Base-by-base conservation (phyloP, 1,140 invertebrate genomes). In the Brachionus rotundiformis region DNA sequence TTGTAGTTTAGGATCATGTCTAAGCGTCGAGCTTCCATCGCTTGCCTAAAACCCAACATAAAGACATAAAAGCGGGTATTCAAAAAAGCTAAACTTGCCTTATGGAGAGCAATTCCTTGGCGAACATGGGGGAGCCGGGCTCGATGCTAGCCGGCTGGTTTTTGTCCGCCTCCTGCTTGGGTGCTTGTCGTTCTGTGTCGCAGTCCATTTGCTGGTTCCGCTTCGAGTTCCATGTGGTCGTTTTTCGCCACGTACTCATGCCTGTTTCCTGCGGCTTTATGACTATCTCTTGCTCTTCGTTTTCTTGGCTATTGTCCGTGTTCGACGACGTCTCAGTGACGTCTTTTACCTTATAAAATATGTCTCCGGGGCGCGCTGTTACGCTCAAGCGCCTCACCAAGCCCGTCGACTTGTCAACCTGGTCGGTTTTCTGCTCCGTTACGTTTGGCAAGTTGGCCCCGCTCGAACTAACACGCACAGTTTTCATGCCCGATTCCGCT, bases 291-390 rank as follows among this genome's bases (percentile, higher is more conserved):
- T 79, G 47, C 16, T 79, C 76, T n/a, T 36, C 29, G 54, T 31
- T 41, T 25, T 63, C 76, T 16, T 54, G 44, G 11, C n/a, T 27
- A 29, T 36, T 36, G 27, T 79, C 76, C n/a, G 76, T 79, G 16
- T 47, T 79, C 27, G 76, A 79, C 27, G 29, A 79, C 16, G 23
- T 59, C 31, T 79, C 76, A 19, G 76, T 79, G 13, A 79, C 76
- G 29, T 79, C 76, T 63, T 79, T 79, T 7, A 79, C 76, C 33
- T 79, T 79, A n/a, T 79, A 79, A 23, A 79, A 79, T 36, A 79
- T 79, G 36, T 79, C 76, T 25, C 76, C 76, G 6, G 76, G 76
- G 11, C 76, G 44, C 19, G 76, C 76, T 5, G 76, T 79, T 0
- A 79, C 76, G 31, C 47, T 59, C 25, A 79, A 63, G 19, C 68